Evolutionary conservation across 2,113 vertebrate genomes (phyloP).

Genomic region (Poecile atricapillus): DNA sequence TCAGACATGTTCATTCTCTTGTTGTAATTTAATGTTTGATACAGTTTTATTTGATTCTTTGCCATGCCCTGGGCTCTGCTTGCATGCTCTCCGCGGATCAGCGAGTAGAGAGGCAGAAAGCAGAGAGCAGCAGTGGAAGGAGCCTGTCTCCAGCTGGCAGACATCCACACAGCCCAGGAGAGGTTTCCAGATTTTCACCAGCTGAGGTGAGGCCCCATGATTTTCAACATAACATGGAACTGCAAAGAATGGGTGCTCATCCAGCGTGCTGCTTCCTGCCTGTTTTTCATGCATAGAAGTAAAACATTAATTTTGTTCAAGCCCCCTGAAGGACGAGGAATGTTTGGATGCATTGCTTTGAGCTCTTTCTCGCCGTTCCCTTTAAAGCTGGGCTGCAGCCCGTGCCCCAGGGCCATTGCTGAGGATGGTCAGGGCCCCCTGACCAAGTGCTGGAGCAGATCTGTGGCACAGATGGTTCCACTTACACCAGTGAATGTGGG

Average conservation of each 20-base stretch:
- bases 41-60: neutral
- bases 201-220: neutral
- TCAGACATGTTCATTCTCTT: neutral
- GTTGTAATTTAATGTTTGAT: neutral
- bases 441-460: neutral
- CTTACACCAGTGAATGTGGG: slow-evolving; percentile 8
- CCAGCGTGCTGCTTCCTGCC: neutral
- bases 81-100: neutral
- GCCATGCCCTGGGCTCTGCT: neutral
- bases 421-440: neutral
- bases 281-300: neutral
- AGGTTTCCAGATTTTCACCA: neutral
- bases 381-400: neutral
- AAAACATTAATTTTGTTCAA: neutral
- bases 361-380: neutral
- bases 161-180: neutral
- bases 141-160: slow-evolving; percentile 27
- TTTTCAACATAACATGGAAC: neutral
- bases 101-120: neutral
- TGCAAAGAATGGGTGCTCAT: neutral
- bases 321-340: neutral
- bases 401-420: rapidly evolving
- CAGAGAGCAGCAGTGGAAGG: neutral
- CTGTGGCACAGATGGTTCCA: slow-evolving; percentile 38
- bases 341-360: neutral